A percentile compares a stretch with the other conserved stretches of the same genome.
phyloP scores from a whole-genome alignment of 2,113 vertebrate species.

The Thymallus thymallus region DNA sequence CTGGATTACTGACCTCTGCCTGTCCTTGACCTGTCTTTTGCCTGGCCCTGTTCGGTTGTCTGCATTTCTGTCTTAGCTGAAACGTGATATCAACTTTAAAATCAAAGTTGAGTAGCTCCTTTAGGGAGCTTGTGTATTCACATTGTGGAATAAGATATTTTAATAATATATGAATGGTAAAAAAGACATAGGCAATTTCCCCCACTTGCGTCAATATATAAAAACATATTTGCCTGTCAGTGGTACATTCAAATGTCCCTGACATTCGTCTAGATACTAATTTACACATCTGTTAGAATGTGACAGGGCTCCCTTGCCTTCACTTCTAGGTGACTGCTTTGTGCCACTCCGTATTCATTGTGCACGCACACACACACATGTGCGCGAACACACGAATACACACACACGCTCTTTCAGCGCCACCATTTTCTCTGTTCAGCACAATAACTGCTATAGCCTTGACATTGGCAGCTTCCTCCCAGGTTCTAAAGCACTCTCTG shows the following conservation, averaged over 20 bases:
- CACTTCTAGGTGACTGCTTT: slow-evolving; percentile 16
- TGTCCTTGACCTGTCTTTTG: too few relatives aligned
- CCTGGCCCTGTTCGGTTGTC: too few relatives aligned
- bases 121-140: not conserved
- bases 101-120: slow-evolving; percentile 10
- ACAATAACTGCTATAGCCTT: slow-evolving; percentile 3
- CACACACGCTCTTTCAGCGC: not conserved
- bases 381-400: too few relatives aligned
- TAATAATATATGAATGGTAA: slow-evolving; percentile 28
- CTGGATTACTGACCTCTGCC: too few relatives aligned
- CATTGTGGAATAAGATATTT: slow-evolving; percentile 18
- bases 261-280: slow-evolving; percentile 33
- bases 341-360: slow-evolving; percentile 10
- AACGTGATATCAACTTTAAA: slow-evolving; percentile 25
- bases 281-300: slow-evolving; percentile 40
- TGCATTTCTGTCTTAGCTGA: too few relatives aligned
- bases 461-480: slow-evolving; percentile 4
- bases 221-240: slow-evolving; percentile 30
- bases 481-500: slow-evolving; percentile 6
- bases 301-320: slow-evolving; percentile 19
- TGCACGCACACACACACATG: not conserved
- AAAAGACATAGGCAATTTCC: slow-evolving; percentile 23
- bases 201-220: slow-evolving; percentile 23
- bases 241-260: slow-evolving; percentile 28
- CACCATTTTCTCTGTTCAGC: not conserved